Evolutionary conservation across 2,113 vertebrate species (phyloP), one percentile per base, ranked within the genome.

Genomic region (Thinocorus orbignyianus): DNA sequence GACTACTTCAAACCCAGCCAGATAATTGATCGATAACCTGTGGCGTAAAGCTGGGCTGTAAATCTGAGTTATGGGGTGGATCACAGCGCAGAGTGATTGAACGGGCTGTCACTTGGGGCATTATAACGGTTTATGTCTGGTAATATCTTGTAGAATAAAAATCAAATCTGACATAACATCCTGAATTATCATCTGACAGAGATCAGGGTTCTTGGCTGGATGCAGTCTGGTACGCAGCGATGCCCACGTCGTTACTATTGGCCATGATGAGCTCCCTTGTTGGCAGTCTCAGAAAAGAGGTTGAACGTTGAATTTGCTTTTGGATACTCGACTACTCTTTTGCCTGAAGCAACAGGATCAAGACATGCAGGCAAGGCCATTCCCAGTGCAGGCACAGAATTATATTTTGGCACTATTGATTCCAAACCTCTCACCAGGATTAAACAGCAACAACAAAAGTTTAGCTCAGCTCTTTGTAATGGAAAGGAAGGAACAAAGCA

Each of bases 291-390:
- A 26, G 66, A 16, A 46, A 69, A 69, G 69, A 76, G 69, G 10
- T 25, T 44, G 65, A 72, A 17, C 39, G 0, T 2, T 77, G 66
- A 26, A 70, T 94, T 88, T 46, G 24, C 81, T 68, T 35, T 82
- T 54, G 54, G 68, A 10, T 62, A 7, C 62, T 68, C 14, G 1
- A 2, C 28, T 88, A 3, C 35, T 71, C 58, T 54, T n/a, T 7
- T 33, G 28, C 55, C 64, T 51, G 17, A 8, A 92, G 49, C 68
- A 72, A 13, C 64, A 37, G 51, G 74, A 39, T 58, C 54, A 6
- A 17, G 41, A 12, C 25, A 1, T 1, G 13, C 14, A 64, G 44
- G 3, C 0, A 1, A 51, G 16, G 24, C 24, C 8, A 6, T 25
- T 91, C 24, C 72, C 65, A 70, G n/a, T 16, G 15, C 13, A 7